Evolutionary conservation across 2,113 vertebrate species (phyloP), one percentile per base, ranked within the genome.

Genomic region (Brevimyrus niger): DNA sequence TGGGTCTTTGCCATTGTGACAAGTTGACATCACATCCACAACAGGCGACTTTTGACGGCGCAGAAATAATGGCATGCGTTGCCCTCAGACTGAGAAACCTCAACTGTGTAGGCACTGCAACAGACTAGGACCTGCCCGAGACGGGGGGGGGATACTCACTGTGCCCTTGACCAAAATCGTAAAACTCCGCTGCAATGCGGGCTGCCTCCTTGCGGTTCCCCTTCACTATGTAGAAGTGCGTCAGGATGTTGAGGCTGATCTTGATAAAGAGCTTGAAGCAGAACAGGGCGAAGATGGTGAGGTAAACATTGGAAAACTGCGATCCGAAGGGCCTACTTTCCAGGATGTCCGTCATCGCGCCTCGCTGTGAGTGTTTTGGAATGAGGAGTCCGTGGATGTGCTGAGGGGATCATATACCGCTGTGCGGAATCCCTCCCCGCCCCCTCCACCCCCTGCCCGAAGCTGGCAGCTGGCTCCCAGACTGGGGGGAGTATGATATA

Each of bases 261-360:
- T 98, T 98, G 91, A 98, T 96, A 89, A 97, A 98, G 85, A 98
- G 96, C 90, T 98, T 98, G 92, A 97, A 97, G 91, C 97, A 97
- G 94, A 98, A 98, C 89, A 98, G 96, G 0, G 96, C 96, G 55
- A 97, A 96, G 90, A 98, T 98, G 9, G 97, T 97, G 91, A 98
- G 96, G 93, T 98, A 98, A 92, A 97, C 96, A 91, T 97, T 97
- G 91, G 96, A 96, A 69, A 97, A 94, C 80, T 96, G 96, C 65
- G 95, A 95, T 11, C 96, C 96, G 88, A 98, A 97, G 2, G 97
- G 96, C 85, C 96, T 95, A 92, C 92, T 96, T 90, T 97, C 97
- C 92, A 97, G 96, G 92, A 96, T 92, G 91, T 96, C 95, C 92
- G 97, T 96, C 97, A 97, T 97, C 65, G 95, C 93, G 94, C 94